Evolutionary conservation across 2,888 invertebrate species (phyloP).

Genomic region (Diplolepis rosae): DNA sequence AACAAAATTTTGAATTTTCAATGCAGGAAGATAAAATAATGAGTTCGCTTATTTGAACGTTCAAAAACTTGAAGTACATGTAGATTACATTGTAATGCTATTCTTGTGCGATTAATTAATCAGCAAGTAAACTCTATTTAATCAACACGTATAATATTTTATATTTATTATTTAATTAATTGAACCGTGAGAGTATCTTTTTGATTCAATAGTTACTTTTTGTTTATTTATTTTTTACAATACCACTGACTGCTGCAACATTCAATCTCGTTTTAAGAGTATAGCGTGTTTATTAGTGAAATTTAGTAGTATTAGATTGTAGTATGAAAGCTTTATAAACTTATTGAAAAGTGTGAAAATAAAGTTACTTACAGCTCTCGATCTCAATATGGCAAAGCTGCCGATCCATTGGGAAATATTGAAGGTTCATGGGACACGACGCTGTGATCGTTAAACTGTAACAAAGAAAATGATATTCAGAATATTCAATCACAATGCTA

Average conservation of each 20-base stretch:
- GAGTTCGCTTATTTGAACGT: too few relatives aligned
- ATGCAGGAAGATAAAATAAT: too few relatives aligned
- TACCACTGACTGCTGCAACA: background rate
- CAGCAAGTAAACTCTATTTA: too few relatives aligned
- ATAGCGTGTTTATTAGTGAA: constrained; percentile 11
- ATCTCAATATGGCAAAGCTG: constrained; percentile 96
- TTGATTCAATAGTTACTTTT: too few relatives aligned
- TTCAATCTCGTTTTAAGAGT: constrained; percentile 18
- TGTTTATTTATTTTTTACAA: background rate
- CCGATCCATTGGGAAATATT: constrained; percentile 97
- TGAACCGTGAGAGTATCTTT: too few relatives aligned
- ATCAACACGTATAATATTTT: too few relatives aligned
- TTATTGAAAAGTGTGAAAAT: constrained; percentile 12
- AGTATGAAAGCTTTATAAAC: constrained; percentile 18
- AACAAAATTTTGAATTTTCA: too few relatives aligned
- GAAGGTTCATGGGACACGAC: constrained; percentile 96
- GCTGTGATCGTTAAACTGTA: constrained; percentile 94
- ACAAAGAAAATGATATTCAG: constrained; percentile 56
- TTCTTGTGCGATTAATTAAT: too few relatives aligned
- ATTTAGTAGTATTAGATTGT: constrained; percentile 11
- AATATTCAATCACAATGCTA: constrained; percentile 13
- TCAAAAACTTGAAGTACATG: too few relatives aligned
- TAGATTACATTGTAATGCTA: too few relatives aligned
- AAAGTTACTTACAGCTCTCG: constrained; percentile 94
- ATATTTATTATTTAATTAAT: too few relatives aligned